Percentiles rank a stretch among this genome's conserved stretches.
phyloP scores from a whole-genome alignment of 1,140 invertebrate species.

The Druon quercuslanigerum region DNA sequence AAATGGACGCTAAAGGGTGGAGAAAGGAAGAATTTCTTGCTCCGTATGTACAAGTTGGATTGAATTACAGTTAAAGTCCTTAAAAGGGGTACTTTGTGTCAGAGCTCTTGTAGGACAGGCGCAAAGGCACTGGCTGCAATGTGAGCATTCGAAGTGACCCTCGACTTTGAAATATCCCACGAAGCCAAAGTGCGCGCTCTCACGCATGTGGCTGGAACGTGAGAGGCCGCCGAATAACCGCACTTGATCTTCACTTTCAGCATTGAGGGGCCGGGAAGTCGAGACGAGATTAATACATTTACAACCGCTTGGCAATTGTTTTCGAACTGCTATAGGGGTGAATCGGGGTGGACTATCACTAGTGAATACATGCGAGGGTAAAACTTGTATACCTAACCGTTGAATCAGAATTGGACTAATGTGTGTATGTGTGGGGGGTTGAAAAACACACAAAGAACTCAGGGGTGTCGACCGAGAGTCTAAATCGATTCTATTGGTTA shows the following conservation, averaged over 20 bases:
- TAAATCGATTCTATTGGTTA: conserved; percentile 2
- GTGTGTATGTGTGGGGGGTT: not conserved
- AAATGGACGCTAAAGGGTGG: not conserved
- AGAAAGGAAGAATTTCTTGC: not conserved
- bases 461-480: conserved; percentile 1
- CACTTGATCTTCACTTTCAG: conserved; percentile 38
- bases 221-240: conserved; percentile 49
- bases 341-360: not conserved
- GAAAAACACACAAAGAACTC: conserved; percentile 14
- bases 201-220: conserved; percentile 53
- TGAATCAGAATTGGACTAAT: conserved; percentile 20
- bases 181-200: conserved; percentile 55
- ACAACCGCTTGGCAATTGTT: conserved; percentile 58
- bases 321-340: conserved; percentile 40
- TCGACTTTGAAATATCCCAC: conserved; percentile 49
- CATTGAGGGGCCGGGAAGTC: conserved; percentile 32
- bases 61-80: conserved; percentile 17
- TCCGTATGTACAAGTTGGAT: not conserved
- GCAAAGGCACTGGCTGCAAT: conserved; percentile 23
- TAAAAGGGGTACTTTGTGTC: not conserved
- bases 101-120: not conserved
- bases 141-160: conserved; percentile 50
- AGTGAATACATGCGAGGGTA: conserved; percentile 4
- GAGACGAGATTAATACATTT: conserved; percentile 58
- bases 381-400: conserved; percentile 35